Evolutionary conservation across 2,888 invertebrate genomes (phyloP).

Genomic region (Drosophila borealis): DNA sequence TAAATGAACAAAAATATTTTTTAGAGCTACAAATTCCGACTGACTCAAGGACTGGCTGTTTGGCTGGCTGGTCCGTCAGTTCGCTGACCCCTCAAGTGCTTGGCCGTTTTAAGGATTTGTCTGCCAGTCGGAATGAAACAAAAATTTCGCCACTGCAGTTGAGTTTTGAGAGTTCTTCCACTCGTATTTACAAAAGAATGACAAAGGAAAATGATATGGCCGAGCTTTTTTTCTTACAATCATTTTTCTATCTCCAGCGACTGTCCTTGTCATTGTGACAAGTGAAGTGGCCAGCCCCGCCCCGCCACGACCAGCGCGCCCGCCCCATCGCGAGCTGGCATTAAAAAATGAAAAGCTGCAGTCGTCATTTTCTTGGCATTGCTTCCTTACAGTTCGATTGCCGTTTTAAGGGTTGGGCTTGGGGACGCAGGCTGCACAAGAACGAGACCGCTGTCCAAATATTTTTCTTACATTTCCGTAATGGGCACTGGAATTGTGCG

Average conservation of each 20-base stretch:
- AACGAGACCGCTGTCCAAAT: constrained; percentile 46
- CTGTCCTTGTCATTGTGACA: constrained; percentile 66
- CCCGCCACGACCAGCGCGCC: no score
- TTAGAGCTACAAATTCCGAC: background rate
- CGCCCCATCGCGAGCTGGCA: constrained; percentile 1
- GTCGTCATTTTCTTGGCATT: constrained; percentile 74
- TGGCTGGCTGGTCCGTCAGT: constrained; percentile 15
- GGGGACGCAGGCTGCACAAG: no score
- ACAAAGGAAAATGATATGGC: constrained; percentile 60
- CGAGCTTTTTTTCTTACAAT: constrained; percentile 37
- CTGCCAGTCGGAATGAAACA: constrained; percentile 22
- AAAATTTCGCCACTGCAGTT: constrained; percentile 40
- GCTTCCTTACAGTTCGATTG: constrained; percentile 67
- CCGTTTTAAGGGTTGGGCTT: background rate
- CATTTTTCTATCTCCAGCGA: constrained; percentile 38
- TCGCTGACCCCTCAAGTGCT: constrained; percentile 36
- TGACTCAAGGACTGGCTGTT: background rate
- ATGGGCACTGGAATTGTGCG: constrained; percentile 29
- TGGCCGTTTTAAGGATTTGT: constrained; percentile 36
- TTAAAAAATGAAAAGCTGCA: constrained; percentile 52
- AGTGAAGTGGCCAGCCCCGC: constrained; percentile 50
- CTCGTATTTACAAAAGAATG: constrained; percentile 33
- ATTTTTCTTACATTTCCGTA: constrained; percentile 61
- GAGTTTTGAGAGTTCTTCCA: constrained; percentile 41
- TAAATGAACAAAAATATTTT: constrained; percentile 26